These are phyloP conservation scores for Ganaspis brasiliensis DNA, from an alignment of 2,888 invertebrate species.

Conservation along the genomic window DNA sequence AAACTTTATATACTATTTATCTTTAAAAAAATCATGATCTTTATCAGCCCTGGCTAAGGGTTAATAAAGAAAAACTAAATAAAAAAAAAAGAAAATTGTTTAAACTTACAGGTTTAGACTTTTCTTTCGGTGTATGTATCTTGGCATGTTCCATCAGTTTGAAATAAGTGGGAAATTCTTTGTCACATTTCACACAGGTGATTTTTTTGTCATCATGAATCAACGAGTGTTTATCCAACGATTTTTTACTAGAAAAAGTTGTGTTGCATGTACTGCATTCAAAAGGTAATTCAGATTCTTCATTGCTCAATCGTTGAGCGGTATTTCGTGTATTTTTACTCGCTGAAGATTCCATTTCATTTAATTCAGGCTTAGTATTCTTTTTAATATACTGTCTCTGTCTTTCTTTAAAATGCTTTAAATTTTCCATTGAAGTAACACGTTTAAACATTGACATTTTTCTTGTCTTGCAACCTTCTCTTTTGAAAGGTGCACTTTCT, in stretches of 20 bases:
- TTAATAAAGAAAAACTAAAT: too few species aligned
- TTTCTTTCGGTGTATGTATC: conserved; percentile 63
- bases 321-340: conserved; percentile 17
- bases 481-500: conserved; percentile 55
- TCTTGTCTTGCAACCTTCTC: conserved; percentile 63
- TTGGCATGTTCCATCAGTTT: conserved; percentile 65
- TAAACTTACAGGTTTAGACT: conserved; percentile 55
- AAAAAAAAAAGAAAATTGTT: neutral
- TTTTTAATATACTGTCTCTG: conserved; percentile 74
- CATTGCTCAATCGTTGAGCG: conserved; percentile 27
- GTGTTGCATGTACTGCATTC: conserved; percentile 65
- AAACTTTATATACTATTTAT: too few species aligned
- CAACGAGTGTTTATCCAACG: conserved; percentile 61
- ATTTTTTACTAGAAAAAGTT: conserved; percentile 64
- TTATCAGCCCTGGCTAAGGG: too few species aligned
- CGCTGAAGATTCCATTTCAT: conserved; percentile 55
- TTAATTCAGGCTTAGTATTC: conserved; percentile 59
- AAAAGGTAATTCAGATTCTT: conserved; percentile 50
- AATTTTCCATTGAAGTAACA: conserved; percentile 73
- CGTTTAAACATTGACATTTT: conserved; percentile 69
- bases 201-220: conserved; percentile 61
- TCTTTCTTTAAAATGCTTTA: conserved; percentile 70
- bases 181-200: conserved; percentile 66
- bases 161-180: conserved; percentile 62
- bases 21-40: too few species aligned